These are phyloP conservation scores for Calosoma granatense DNA, from an alignment of 1,140 invertebrate species.

Conservation along the genomic window DNA sequence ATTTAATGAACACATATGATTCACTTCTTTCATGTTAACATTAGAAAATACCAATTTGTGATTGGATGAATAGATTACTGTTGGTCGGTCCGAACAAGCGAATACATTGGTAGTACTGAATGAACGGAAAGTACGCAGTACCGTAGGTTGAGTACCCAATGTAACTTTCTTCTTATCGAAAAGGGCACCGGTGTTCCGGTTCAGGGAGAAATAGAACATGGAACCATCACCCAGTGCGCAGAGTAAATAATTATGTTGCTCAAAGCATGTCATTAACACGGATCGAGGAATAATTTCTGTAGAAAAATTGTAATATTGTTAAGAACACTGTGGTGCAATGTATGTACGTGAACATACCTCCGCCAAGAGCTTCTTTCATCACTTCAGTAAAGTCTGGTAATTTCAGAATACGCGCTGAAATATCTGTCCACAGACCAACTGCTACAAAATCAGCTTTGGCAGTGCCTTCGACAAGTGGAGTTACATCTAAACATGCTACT, in stretches of 20 bases:
- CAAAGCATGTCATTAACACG: slow-evolving; percentile 88
- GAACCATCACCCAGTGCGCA: slow-evolving; percentile 95
- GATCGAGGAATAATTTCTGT: slow-evolving; percentile 92
- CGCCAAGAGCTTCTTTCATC: slow-evolving; percentile 77
- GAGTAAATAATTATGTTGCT: slow-evolving; percentile 81
- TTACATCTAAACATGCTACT: slow-evolving; percentile 93
- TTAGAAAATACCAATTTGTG: slow-evolving; percentile 99
- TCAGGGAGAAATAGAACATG: slow-evolving; percentile 90
- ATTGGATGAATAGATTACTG: slow-evolving; percentile 98
- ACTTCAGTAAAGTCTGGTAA: slow-evolving; percentile 69
- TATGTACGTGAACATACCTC: slow-evolving; percentile 42
- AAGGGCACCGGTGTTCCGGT: slow-evolving; percentile 58
- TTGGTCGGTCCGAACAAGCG: slow-evolving; percentile 95
- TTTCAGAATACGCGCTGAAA: slow-evolving; percentile 76
- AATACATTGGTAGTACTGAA: slow-evolving; percentile 94
- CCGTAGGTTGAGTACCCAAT: slow-evolving; percentile 93
- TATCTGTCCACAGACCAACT: slow-evolving; percentile 96
- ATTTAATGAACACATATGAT: slow-evolving; percentile 96
- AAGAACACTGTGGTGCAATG: not conserved
- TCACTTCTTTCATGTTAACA: slow-evolving; percentile 96
- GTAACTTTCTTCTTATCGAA: slow-evolving; percentile 86
- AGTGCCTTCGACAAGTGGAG: slow-evolving; percentile 57
- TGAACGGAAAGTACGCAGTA: slow-evolving; percentile 81
- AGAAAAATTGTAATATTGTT: slow-evolving; percentile 20
- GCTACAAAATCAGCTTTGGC: slow-evolving; percentile 67